A percentile compares a stretch with the other conserved stretches of the same genome.
phyloP scores from a whole-genome alignment of 2,113 vertebrate genomes.

The Procapra przewalskii region DNA sequence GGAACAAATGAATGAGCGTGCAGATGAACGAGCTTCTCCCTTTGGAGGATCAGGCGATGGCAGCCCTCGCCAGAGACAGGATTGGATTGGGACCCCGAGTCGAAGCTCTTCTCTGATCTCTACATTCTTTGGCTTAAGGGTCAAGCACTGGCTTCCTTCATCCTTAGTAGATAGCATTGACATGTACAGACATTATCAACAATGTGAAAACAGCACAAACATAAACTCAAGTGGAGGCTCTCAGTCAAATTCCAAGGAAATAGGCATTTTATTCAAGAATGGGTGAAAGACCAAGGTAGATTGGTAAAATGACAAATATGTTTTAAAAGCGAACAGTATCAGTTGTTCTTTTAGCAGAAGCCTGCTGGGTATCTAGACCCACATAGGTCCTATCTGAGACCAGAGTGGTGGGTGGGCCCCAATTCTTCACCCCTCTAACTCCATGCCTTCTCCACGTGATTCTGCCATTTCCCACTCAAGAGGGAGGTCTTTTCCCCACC shows the following conservation, averaged over 20 bases:
- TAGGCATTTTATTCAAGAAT: neutral
- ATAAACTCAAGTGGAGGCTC: neutral
- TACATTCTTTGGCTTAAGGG: no score
- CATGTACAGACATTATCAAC: neutral
- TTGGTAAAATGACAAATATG: neutral
- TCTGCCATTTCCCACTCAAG: neutral
- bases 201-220: neutral
- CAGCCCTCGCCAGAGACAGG: rapidly evolving
- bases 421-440: neutral
- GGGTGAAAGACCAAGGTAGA: neutral
- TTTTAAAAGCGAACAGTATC: neutral
- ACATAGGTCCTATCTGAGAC: neutral
- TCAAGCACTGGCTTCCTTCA: neutral
- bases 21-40: neutral
- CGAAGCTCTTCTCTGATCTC: neutral
- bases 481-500: neutral
- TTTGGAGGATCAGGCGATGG: neutral
- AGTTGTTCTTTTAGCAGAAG: neutral
- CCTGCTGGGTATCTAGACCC: neutral
- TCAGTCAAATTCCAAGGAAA: neutral
- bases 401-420: neutral
- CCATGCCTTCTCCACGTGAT: neutral
- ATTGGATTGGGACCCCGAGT: rapidly evolving
- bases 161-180: neutral
- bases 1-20: rapidly evolving